Evolutionary conservation across 30 jellyfish, hydroid and myxozoan genomes (phyloP).

Genomic region (Pelagia noctiluca): DNA sequence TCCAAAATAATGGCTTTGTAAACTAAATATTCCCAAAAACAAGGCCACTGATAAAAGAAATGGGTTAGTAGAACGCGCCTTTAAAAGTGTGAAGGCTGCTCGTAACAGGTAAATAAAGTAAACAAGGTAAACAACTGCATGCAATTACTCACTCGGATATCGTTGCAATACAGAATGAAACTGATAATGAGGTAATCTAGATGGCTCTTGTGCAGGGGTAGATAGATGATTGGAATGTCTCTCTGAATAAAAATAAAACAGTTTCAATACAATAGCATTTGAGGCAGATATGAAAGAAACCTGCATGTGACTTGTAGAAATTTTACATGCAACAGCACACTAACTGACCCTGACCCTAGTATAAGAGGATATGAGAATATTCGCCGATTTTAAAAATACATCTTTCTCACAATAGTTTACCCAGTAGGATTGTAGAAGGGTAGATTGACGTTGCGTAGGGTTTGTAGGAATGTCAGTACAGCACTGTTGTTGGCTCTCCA

Average conservation of each 20-base stretch:
- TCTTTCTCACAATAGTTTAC: not conserved
- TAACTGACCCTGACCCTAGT: not conserved
- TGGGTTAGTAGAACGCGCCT: too few species aligned
- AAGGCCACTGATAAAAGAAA: too few species aligned
- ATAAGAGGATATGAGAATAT: too few species aligned
- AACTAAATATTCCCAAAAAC: too few species aligned
- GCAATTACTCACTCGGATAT: constrained; percentile 18
- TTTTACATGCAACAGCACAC: not conserved
- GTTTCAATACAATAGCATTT: not conserved
- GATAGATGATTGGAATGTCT: constrained; percentile 44
- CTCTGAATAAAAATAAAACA: constrained; percentile 9
- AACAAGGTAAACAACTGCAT: not conserved
- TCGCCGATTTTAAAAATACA: not conserved
- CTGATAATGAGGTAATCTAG: constrained; percentile 41
- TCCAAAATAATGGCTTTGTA: too few species aligned
- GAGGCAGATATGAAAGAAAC: not conserved
- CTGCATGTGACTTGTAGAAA: too few species aligned
- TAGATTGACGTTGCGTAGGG: too few species aligned
- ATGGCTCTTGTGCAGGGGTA: constrained; percentile 35
- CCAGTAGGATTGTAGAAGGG: too few species aligned
- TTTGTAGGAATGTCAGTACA: too few species aligned
- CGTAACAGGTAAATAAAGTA: not conserved
- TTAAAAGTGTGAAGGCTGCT: too few species aligned
- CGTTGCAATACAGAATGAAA: constrained; percentile 37
- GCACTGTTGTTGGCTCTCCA: too few species aligned